A percentile compares a stretch with the other conserved stretches of the same genome.
These are phyloP conservation scores for Mormyrus proboscirostris DNA, from an alignment of 2,797 vertebrate species.

Conservation along the genomic window DNA sequence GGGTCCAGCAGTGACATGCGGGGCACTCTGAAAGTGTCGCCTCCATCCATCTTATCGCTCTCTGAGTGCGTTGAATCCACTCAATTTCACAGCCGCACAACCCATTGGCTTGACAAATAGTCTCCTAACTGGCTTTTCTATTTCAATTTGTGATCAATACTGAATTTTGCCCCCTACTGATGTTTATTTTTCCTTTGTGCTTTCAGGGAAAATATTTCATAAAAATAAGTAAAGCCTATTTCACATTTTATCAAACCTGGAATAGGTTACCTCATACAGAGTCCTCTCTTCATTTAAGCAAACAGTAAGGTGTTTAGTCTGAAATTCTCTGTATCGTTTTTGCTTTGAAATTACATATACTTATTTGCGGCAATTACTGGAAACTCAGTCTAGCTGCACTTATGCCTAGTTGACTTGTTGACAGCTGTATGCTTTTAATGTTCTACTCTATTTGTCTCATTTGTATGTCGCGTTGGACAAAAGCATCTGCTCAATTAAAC, in stretches of 20 bases:
- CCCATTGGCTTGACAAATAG: not conserved
- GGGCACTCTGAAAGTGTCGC: not conserved
- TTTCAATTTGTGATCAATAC: not conserved
- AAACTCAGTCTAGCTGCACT: not conserved
- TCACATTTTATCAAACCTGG: not conserved
- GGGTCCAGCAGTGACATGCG: not conserved
- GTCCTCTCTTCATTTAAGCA: not conserved
- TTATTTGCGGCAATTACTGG: not conserved
- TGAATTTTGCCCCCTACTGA: not conserved
- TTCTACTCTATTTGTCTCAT: not conserved
- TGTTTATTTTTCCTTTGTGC: not conserved
- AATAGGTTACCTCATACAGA: not conserved
- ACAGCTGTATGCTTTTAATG: not conserved
- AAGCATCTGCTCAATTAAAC: not conserved
- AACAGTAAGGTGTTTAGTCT: not conserved
- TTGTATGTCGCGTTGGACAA: not conserved
- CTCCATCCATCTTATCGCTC: not conserved
- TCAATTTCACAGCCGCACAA: not conserved
- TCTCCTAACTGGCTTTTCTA: not conserved
- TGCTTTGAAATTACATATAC: not conserved
- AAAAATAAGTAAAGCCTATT: not conserved
- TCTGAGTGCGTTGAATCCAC: not conserved
- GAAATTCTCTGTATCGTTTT: not conserved
- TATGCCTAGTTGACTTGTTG: not conserved
- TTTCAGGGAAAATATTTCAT: not conserved